Evolutionary conservation across 2,797 vertebrate species (phyloP).

Genomic region (Chelmon rostratus): DNA sequence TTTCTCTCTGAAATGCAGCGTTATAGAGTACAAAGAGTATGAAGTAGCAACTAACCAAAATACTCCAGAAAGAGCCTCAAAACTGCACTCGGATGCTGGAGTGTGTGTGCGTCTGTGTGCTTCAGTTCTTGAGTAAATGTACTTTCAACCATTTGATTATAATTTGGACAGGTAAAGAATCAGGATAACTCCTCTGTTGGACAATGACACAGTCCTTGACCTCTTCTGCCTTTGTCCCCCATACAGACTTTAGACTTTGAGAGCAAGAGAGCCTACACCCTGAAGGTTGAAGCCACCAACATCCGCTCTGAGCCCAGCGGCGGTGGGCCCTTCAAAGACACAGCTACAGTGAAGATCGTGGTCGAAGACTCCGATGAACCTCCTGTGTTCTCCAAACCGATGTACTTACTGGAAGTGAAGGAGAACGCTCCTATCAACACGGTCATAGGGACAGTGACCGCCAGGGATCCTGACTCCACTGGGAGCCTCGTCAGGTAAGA

Average conservation of each 20-base stretch:
- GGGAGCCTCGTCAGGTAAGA: conserved; percentile 93
- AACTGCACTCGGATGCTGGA: too few species aligned
- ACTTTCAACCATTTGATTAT: neutral
- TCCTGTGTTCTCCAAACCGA: conserved; percentile 91
- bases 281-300: conserved; percentile 96
- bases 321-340: conserved; percentile 94
- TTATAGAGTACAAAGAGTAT: neutral
- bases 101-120: too few species aligned
- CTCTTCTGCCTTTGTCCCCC: conserved; percentile 59
- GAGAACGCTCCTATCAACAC: conserved; percentile 95
- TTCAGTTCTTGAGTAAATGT: neutral
- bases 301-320: conserved; percentile 88
- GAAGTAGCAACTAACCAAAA: neutral
- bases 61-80: neutral
- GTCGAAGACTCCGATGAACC: conserved; percentile 97
- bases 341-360: conserved; percentile 92
- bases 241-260: conserved; percentile 95
- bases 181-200: neutral
- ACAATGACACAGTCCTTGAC: neutral
- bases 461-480: conserved; percentile 91
- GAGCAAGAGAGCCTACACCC: conserved; percentile 92
- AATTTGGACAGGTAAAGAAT: neutral
- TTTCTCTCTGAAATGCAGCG: neutral
- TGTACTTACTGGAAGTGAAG: conserved; percentile 93
- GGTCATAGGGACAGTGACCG: conserved; percentile 92